Evolutionary conservation across 2,113 vertebrate genomes (phyloP).

Genomic region (Cyprinodon brontotheroides): DNA sequence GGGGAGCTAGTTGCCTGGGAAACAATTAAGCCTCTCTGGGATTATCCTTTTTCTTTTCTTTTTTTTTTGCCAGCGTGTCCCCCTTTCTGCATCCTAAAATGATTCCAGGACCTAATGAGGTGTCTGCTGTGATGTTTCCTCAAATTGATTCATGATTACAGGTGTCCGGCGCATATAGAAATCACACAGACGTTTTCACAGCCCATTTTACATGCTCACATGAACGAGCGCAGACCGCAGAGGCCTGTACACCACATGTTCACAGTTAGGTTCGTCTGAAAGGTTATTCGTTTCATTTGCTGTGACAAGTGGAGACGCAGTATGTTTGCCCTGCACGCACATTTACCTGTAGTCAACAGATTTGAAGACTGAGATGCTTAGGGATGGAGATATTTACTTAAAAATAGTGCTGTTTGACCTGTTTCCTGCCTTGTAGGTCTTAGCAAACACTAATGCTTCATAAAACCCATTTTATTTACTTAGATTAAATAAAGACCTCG

Average conservation of each 20-base stretch:
- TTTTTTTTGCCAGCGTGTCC: conserved; percentile 18
- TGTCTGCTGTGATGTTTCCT: conserved; percentile 32
- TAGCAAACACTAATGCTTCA: no score
- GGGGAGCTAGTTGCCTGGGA: conserved; percentile 69
- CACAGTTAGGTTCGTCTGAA: conserved; percentile 51
- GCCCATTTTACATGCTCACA: conserved; percentile 37
- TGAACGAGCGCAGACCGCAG: conserved; percentile 13
- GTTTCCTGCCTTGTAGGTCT: no score
- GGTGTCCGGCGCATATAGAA: conserved; percentile 13
- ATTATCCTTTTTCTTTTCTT: conserved; percentile 59
- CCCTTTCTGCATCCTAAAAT: conserved; percentile 29
- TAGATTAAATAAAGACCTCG: no score
- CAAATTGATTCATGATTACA: conserved; percentile 46
- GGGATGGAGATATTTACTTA: no score
- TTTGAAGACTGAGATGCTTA: no score
- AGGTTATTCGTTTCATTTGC: conserved; percentile 62
- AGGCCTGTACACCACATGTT: conserved; percentile 52
- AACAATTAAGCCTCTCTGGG: conserved; percentile 72
- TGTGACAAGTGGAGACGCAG: conserved; percentile 64
- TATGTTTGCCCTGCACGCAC: conserved; percentile 13
- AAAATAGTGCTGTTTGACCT: no score
- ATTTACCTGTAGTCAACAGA: no score
- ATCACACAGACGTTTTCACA: conserved; percentile 20
- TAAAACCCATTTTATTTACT: no score
- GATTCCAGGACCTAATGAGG: conserved; percentile 51